These are phyloP conservation scores for Apocheima hispidaria DNA, from an alignment of 2,888 invertebrate species.

Conservation along the genomic window DNA sequence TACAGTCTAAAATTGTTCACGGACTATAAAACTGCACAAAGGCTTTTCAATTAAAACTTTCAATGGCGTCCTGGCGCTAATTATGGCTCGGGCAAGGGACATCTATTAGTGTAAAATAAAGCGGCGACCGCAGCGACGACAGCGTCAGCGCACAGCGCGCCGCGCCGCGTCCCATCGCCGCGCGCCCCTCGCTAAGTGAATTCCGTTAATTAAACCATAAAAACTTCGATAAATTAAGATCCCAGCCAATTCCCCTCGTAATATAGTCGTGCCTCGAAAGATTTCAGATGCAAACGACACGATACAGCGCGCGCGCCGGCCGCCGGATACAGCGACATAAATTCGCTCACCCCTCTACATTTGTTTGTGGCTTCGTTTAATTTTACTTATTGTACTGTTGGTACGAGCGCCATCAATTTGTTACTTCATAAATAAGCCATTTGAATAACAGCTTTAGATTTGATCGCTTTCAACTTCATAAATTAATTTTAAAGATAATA, in stretches of 20 bases:
- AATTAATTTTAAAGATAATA: conserved; percentile 6
- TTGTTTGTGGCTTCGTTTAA: conserved; percentile 79
- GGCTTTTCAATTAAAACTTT: conserved; percentile 85
- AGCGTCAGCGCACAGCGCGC: conserved; percentile 44
- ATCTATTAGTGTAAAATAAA: conserved; percentile 72
- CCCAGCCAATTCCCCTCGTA: conserved; percentile 84
- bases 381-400: conserved; percentile 69
- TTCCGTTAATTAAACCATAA: conserved; percentile 87
- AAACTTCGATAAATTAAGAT: conserved; percentile 87
- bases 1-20: conserved; percentile 76
- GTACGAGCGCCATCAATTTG: conserved; percentile 39
- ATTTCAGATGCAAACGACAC: conserved; percentile 85
- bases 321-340: conserved; percentile 68
- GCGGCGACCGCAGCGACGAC: conserved; percentile 52
- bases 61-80: conserved; percentile 79
- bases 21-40: conserved; percentile 82
- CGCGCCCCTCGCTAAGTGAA: conserved; percentile 78
- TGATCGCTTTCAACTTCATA: not conserved
- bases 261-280: conserved; percentile 79
- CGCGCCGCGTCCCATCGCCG: conserved; percentile 49
- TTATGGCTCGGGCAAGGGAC: conserved; percentile 71
- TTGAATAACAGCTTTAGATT: conserved; percentile 14
- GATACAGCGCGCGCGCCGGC: conserved; percentile 61
- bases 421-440: conserved; percentile 23
- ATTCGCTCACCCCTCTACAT: conserved; percentile 69